Conservation (phyloP, 2,113 vertebrate species). For the Puntigrus tetrazona region DNA sequence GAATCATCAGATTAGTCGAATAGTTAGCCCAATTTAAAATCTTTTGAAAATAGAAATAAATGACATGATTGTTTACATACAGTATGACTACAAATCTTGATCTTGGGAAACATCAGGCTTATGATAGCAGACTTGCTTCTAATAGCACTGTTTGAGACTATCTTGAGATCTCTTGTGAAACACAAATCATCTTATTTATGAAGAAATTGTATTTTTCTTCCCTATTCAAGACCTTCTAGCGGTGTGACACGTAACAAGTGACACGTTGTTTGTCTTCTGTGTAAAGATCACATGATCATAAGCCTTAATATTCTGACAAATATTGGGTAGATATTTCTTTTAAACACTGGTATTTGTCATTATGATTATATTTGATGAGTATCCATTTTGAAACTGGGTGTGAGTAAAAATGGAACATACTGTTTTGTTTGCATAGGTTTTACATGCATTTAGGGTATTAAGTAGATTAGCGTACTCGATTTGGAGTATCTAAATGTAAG, state of each 20-base stretch:
- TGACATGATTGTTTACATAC: background rate
- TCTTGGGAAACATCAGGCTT: background rate
- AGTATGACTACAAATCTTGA: background rate
- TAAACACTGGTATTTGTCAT: background rate
- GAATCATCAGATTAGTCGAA: background rate
- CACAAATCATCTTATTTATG: background rate
- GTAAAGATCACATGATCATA: too few species aligned
- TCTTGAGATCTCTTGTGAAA: background rate
- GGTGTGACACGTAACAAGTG: background rate
- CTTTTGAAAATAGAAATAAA: background rate
- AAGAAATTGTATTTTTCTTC: too few species aligned
- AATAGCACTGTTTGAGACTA: background rate
- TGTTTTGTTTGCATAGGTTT: constrained; percentile 8
- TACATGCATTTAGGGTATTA: background rate
- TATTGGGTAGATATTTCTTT: background rate
- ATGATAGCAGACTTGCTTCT: background rate
- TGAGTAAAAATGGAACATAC: background rate
- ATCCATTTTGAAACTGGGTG: background rate
- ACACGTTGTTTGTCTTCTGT: background rate
- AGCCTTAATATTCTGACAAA: background rate
- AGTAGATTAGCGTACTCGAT: background rate
- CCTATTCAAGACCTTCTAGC: background rate
- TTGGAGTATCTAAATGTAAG: background rate
- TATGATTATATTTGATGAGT: background rate
- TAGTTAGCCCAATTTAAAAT: too few species aligned